Base-by-base conservation (phyloP, 2,113 vertebrate genomes). In the Syngnathoides biaculeatus region DNA sequence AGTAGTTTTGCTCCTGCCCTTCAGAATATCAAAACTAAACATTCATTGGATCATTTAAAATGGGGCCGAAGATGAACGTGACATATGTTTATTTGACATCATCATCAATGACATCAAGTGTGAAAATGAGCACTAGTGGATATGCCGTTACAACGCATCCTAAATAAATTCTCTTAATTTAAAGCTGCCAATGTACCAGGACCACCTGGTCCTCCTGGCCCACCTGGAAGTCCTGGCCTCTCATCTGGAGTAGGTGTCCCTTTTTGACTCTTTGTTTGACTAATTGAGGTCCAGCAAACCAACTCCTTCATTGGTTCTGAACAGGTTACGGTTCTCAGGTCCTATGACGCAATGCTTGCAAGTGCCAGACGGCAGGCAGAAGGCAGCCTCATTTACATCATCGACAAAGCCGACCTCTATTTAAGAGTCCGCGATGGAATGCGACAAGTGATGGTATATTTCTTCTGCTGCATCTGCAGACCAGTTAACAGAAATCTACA, bases 201-300 rank as follows among this genome's bases (percentile, higher is more conserved):
- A 0, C 95, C 96, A 2, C 95, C 95, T 0, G 96, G 97, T 0
- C 97, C 97, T 0, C 94, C 95, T 0, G 96, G 96, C 0, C 92
- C 94, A 1, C 95, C 96, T 0, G 97, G 97, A 3, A 86, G 68
- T 13, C 93, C 95, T 0, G 91, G 92, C 22, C 71, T 11, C 4
- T 92, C 92, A 24, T 89, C 93, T 66, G 94, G 93, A 84, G 97
- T 99, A 82, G 93, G 94, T 84, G 5, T 1, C 7, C n/a, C 40
- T 45, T 10, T 8, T n/a, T n/a, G n/a, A 8, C 5, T 13, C 9
- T 55, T 55, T 11, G 22, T 55, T 26, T 55, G 11, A 26, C 4
- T 17, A 0, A 10, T 69, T 72, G 1, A 15, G 19, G 26, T 48
- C n/a, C 1, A 69, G 26, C 53, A 39, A 50, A 66, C 8, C 65